Base-by-base conservation (phyloP, 2,797 vertebrate species). In the Apogon talboti region DNA sequence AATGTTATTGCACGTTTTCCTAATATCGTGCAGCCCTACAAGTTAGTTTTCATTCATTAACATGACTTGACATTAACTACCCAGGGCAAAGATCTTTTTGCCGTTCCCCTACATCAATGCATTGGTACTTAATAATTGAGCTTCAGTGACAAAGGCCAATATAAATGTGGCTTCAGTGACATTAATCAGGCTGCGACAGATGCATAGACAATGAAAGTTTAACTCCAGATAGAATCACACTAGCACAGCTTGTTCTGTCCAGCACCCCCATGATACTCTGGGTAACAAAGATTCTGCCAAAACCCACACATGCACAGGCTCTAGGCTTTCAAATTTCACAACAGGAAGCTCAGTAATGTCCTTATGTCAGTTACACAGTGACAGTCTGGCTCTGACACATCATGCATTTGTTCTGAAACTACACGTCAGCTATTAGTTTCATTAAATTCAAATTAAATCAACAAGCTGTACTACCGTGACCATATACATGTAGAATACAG, bases 261-360 rank as follows among this genome's bases (percentile, higher is more conserved):
- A 3, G 4, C 45, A 37, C 41, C 30, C 16, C 38, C 28, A 19
- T 38, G 37, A 51, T 62, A 55, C 61, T 59, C 47, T 64, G 24
- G 48, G 60, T 64, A 45, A 58, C 18, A 30, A 53, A 56, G 41
- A 57, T 46, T 57, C 15, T 71, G 79, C 66, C 72, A 83, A 79
- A 79, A 55, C 57, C 62, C 75, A 82, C 75, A 71, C 73, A 75
- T 52, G 65, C 2, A 57, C 67, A 78, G 58, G 57, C 50, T 48
- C 43, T 8, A 19, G 9, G 52, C 74, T 71, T 80, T 73, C 41
- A 51, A 45, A 46, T 72, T 52, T 79, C 58, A 62, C 61, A 73
- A 76, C 59, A 74, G 64, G 74, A 76, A 76, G 63, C 65, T 51
- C 38, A 4, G 71, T 16, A 6, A 35, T 53, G 67, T 72, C 71